Conservation (phyloP, 2,888 invertebrate species). For the Blastobasis lacticolella region DNA sequence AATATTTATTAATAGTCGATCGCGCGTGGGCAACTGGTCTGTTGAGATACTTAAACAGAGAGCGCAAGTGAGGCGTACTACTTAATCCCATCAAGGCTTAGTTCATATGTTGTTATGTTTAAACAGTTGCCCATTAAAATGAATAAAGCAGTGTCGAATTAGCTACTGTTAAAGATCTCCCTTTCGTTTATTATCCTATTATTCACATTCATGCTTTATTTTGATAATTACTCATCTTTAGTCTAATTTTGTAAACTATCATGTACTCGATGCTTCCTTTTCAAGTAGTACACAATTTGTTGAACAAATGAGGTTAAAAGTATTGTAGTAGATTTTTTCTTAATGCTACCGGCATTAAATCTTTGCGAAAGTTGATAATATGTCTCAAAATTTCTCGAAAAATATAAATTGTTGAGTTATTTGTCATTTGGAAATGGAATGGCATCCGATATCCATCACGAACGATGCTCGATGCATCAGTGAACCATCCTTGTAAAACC, state of each 20-base stretch:
- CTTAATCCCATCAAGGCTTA: too few species aligned
- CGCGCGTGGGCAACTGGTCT: conserved; percentile 27
- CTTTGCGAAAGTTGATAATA: too few species aligned
- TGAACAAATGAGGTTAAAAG: neutral
- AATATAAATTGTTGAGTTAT: too few species aligned
- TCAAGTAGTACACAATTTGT: neutral
- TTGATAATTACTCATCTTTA: neutral
- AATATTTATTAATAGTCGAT: conserved; percentile 38
- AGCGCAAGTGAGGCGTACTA: too few species aligned
- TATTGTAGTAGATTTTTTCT: too few species aligned
- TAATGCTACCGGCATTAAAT: too few species aligned
- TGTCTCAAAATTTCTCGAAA: too few species aligned
- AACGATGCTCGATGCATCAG: too few species aligned
- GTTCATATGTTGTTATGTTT: too few species aligned
- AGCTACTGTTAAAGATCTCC: conserved; percentile 57
- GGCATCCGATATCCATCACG: too few species aligned
- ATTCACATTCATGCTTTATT: neutral
- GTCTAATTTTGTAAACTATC: conserved; percentile 5
- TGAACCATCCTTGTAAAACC: neutral
- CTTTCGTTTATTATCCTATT: conserved; percentile 17
- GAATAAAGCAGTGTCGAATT: conserved; percentile 31
- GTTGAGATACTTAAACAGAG: too few species aligned
- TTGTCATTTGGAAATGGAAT: too few species aligned
- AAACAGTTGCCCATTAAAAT: conserved; percentile 11
- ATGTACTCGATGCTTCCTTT: neutral